Conservation (phyloP, 2,888 invertebrate species). For the Lathronympha strigana region DNA sequence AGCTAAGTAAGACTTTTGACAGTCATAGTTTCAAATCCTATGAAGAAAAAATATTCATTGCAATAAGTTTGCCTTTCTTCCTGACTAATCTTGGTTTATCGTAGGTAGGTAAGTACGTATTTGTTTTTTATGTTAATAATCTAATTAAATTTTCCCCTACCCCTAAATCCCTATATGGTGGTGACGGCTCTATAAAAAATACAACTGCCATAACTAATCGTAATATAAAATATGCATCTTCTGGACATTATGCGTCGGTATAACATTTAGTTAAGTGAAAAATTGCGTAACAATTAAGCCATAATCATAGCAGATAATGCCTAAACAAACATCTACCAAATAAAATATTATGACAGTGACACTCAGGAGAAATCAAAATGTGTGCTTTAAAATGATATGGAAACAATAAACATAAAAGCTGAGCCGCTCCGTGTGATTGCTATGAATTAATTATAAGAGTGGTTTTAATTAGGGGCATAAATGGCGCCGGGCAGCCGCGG, state of each 20-base stretch:
- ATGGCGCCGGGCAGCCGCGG: conserved; percentile 47
- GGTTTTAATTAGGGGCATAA: conserved; percentile 80
- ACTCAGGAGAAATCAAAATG: conserved; percentile 82
- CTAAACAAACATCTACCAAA: conserved; percentile 66
- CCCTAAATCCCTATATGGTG: too few species aligned
- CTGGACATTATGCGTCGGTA: conserved; percentile 33
- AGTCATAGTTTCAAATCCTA: too few species aligned
- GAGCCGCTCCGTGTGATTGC: conserved; percentile 76
- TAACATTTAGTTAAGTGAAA: conserved; percentile 71
- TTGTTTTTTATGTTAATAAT: too few species aligned
- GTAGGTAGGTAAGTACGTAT: too few species aligned
- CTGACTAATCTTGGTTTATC: too few species aligned
- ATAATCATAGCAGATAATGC: conserved; percentile 59
- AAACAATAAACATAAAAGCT: conserved; percentile 82
- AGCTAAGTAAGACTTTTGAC: too few species aligned
- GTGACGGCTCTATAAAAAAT: too few species aligned
- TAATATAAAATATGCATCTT: conserved; percentile 19
- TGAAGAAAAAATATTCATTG: too few species aligned
- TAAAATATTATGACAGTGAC: conserved; percentile 74
- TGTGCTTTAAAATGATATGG: conserved; percentile 79
- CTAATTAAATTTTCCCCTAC: too few species aligned
- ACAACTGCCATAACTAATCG: too few species aligned
- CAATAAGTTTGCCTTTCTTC: too few species aligned
- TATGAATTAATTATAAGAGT: conserved; percentile 82
- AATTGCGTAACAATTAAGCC: conserved; percentile 65